Evolutionary conservation across 1,140 invertebrate species (phyloP).

Genomic region (Heterodera schachtii): DNA sequence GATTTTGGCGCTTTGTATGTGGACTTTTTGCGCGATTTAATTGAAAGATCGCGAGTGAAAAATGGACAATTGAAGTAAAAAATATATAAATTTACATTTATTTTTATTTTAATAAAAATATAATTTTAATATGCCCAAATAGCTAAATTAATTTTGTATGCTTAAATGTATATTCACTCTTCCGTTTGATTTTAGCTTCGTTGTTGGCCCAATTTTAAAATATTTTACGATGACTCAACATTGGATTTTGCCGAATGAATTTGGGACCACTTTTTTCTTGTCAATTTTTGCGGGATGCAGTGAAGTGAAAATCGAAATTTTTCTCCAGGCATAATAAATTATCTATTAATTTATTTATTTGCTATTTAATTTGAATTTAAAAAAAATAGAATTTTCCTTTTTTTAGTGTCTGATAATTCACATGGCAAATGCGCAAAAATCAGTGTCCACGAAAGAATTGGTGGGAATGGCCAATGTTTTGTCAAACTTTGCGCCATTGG

Average conservation of each 20-base stretch:
- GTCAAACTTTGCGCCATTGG: constrained; percentile 16
- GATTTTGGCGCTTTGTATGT: not conserved
- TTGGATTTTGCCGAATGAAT: constrained; percentile 23
- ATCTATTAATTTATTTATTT: not conserved
- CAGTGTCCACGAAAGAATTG: constrained; percentile 13
- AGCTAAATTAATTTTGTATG: too few species aligned
- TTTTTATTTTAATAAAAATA: not conserved
- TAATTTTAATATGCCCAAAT: not conserved
- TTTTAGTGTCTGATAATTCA: constrained; percentile 21
- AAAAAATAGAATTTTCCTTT: too few species aligned
- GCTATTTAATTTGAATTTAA: not conserved
- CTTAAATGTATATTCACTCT: too few species aligned
- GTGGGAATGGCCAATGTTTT: constrained; percentile 19
- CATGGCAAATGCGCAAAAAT: constrained; percentile 1
- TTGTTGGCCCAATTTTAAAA: constrained; percentile 8
- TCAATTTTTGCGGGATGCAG: constrained; percentile 15
- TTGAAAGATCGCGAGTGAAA: not conserved
- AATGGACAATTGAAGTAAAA: not conserved
- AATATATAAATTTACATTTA: not conserved
- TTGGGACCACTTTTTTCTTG: constrained; percentile 21
- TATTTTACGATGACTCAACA: constrained; percentile 6
- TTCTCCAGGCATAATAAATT: constrained; percentile 14
- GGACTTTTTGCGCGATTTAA: not conserved
- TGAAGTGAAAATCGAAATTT: constrained; percentile 14
- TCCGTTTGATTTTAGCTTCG: constrained; percentile 3